phyloP scores from a whole-genome alignment of 2,888 invertebrate species.

The Acleris literana region DNA sequence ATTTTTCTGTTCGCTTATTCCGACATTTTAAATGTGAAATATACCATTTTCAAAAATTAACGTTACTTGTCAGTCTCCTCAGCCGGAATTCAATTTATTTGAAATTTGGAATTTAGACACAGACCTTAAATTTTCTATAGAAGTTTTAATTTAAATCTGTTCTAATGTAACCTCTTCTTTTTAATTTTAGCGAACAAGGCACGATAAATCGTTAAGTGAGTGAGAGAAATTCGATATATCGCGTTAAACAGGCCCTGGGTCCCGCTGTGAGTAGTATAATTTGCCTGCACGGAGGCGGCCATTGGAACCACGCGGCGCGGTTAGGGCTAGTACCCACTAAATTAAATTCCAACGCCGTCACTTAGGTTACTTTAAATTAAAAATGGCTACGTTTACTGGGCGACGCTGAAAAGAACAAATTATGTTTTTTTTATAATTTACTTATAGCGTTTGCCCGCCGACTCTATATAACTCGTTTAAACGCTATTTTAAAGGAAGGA shows the following conservation, averaged over 20 bases:
- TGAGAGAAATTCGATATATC: conserved; percentile 66
- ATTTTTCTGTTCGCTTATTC: no score
- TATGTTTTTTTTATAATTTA: conserved; percentile 10
- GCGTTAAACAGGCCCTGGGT: conserved; percentile 57
- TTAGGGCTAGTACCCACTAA: conserved; percentile 46
- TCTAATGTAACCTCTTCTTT: conserved; percentile 1
- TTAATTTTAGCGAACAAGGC: conserved; percentile 45
- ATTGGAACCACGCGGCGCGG: conserved; percentile 47
- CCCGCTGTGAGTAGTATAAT: conserved; percentile 71
- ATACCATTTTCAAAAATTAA: no score
- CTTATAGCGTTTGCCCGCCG: background rate
- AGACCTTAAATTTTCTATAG: no score
- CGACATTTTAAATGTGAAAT: no score
- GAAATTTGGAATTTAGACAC: no score
- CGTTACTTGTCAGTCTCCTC: no score
- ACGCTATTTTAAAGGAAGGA: no score
- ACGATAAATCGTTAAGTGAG: conserved; percentile 59
- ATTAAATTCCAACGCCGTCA: conserved; percentile 46
- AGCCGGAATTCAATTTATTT: no score
- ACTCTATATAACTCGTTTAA: background rate
- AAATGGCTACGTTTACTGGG: conserved; percentile 18
- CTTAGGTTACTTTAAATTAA: conserved; percentile 32
- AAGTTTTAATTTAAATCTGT: no score
- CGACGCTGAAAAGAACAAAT: conserved; percentile 36
- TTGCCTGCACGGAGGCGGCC: conserved; percentile 55